These are phyloP conservation scores for Cercopithecus mitis DNA, from an alignment of 2,797 vertebrate genomes.

Conservation along the genomic window DNA sequence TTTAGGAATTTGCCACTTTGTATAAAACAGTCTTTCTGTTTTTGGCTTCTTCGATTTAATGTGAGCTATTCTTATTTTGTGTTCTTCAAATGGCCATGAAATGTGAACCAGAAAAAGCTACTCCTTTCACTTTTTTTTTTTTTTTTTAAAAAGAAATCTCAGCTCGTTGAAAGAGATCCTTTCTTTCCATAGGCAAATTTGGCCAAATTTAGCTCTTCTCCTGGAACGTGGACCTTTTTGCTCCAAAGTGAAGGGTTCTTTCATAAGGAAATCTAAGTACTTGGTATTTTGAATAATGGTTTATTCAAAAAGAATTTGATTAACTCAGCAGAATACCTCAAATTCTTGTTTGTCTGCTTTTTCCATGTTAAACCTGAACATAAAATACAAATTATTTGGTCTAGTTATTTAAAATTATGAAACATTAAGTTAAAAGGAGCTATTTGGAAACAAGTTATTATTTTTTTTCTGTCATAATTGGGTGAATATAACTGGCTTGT, in stretches of 20 bases:
- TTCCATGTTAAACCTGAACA: neutral
- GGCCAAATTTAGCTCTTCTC: conserved; percentile 29
- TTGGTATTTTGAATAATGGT: conserved; percentile 50
- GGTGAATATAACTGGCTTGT: neutral
- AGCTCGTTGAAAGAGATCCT: conserved; percentile 42
- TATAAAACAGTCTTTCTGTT: neutral
- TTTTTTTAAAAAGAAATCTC: neutral
- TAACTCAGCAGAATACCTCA: neutral
- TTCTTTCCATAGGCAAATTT: conserved; percentile 52
- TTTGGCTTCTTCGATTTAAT: conserved; percentile 31
- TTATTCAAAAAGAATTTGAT: conserved; percentile 54
- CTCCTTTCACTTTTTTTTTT: neutral
- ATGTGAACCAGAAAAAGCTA: neutral
- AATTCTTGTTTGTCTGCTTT: conserved; percentile 28
- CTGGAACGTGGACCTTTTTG: conserved; percentile 41
- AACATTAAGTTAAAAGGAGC: conserved; percentile 35
- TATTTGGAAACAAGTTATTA: neutral
- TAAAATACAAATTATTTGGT: conserved; percentile 24
- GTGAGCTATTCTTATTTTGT: neutral
- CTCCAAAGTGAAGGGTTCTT: conserved; percentile 56
- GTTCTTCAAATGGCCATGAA: neutral
- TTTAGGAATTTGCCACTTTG: neutral
- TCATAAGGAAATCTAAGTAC: conserved; percentile 60
- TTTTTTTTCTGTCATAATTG: neutral
- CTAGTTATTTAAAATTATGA: conserved; percentile 42